phyloP scores from a whole-genome alignment of 2,113 vertebrate genomes.

The Pao palembangensis region DNA sequence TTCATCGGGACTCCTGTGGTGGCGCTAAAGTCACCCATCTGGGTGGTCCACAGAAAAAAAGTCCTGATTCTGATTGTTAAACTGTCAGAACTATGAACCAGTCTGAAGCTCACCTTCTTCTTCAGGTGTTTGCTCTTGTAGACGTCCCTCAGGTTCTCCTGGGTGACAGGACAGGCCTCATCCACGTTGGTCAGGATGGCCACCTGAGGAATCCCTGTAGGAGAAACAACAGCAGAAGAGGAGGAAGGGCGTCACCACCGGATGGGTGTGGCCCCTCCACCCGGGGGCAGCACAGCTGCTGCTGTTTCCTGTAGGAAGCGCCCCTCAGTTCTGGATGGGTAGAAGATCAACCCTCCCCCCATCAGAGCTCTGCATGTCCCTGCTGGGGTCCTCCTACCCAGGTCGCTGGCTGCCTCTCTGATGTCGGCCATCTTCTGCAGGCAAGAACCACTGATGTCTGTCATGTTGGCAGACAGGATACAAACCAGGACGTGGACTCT shows the following conservation, averaged over 20 bases:
- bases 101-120: background rate
- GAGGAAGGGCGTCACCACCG: background rate
- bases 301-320: background rate
- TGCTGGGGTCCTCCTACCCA: conserved; percentile 16
- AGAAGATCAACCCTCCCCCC: too few species aligned
- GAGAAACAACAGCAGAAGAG: background rate
- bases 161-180: background rate
- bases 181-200: conserved; percentile 37
- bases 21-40: conserved; percentile 7
- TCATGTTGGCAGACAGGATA: background rate
- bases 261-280: background rate
- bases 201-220: conserved; percentile 29
- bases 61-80: background rate
- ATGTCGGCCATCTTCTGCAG: conserved; percentile 14
- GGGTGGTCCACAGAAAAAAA: background rate
- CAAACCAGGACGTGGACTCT: conserved; percentile 36
- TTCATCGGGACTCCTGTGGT: conserved; percentile 2
- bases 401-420: conserved; percentile 10
- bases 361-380: background rate
- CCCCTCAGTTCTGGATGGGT: too few species aligned
- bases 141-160: background rate
- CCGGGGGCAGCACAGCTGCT: too few species aligned
- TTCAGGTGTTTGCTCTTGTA: conserved; percentile 25
- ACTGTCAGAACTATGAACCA: background rate
- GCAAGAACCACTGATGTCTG: rapidly evolving